phyloP scores from a whole-genome alignment of 2,888 invertebrate genomes.

The Noctuana brunneofusca region DNA sequence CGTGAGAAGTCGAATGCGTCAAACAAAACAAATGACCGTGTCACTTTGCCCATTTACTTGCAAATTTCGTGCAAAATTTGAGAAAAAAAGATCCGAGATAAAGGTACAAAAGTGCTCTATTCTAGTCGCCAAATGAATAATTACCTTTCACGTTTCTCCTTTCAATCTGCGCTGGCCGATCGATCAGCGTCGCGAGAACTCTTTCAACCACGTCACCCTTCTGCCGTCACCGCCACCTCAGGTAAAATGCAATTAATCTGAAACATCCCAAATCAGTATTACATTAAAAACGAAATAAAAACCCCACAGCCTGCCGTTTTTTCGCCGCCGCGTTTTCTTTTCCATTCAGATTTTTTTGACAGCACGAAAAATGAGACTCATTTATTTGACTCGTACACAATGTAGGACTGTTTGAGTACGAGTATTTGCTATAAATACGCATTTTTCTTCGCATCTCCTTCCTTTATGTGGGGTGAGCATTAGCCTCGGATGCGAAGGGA shows the following conservation, averaged over 20 bases:
- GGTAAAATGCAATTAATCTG: conserved; percentile 82
- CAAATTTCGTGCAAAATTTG: conserved; percentile 80
- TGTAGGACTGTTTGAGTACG: conserved; percentile 84
- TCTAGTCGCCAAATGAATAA: conserved; percentile 83
- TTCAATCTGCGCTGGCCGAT: conserved; percentile 79
- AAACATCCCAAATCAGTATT: conserved; percentile 82
- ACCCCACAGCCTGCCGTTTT: conserved; percentile 75
- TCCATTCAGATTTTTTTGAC: conserved; percentile 84
- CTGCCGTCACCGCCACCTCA: conserved; percentile 65
- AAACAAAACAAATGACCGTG: conserved; percentile 76
- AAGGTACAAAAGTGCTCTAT: conserved; percentile 82
- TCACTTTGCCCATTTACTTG: conserved; percentile 80
- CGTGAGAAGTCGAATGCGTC: conserved; percentile 71
- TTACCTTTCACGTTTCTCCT: conserved; percentile 81
- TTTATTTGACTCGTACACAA: conserved; percentile 84
- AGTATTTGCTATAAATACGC: conserved; percentile 84
- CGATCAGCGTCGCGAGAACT: conserved; percentile 81
- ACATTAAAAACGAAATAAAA: conserved; percentile 81
- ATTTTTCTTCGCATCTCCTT: conserved; percentile 82
- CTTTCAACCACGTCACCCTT: conserved; percentile 79
- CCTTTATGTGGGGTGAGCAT: conserved; percentile 78
- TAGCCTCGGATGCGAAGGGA: conserved; percentile 75
- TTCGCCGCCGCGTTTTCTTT: conserved; percentile 79
- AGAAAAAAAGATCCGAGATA: conserved; percentile 76
- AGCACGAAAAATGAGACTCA: conserved; percentile 82